Base-by-base conservation (phyloP, 2,888 invertebrate genomes). In the Leucozona laternaria region DNA sequence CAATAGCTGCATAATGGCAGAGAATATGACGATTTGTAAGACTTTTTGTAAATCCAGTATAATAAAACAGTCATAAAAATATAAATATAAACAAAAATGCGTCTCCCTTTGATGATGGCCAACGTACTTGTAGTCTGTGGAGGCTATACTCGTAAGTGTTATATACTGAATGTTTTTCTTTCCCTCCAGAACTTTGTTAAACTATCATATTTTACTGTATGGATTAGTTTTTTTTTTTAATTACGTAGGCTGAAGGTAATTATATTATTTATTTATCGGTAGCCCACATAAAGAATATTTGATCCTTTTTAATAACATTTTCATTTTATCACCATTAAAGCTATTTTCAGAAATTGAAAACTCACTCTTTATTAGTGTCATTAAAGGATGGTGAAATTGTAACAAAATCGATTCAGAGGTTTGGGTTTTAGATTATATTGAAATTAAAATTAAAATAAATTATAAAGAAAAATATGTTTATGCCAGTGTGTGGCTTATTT, bases 261-360 rank as follows among this genome's bases (percentile, higher is more conserved):
- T 78, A 62, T n/a, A 28, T 55, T 55, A 28, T 55, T 53, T 53
- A 53, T 53, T 37, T 20, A 58, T 22, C 28, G 79, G 73, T 43
- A 15, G 11, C 15, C 80, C 68, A 60, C 80, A 80, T n/a, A 60
- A 1, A 72, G 25, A 15, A 58, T 53, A 60, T 62, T 50, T 70
- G 20, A 34, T 60, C 37, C 22, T 71, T 62, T 70, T 53, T 53
- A 78, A 62, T 31, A 34, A 62, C 53, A 17, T 80, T 80, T 80
- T n/a, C n/a, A n/a, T 80, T 75, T 3, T 55, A 73, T 48, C 28
- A 58, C 28, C 58, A 66, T 20, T 22, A 40, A 64, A 79, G 48
- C 43, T 48, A 31, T 64, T 40, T 40, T 20, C n/a, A 31, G 25
- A 34, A 60, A 66, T 13, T 57, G 7, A 34, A 57, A 2, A 17